Evolutionary conservation across 1,140 invertebrate genomes (phyloP), one percentile per base, ranked within the genome.

Genomic region (Pomacea maculata): DNA sequence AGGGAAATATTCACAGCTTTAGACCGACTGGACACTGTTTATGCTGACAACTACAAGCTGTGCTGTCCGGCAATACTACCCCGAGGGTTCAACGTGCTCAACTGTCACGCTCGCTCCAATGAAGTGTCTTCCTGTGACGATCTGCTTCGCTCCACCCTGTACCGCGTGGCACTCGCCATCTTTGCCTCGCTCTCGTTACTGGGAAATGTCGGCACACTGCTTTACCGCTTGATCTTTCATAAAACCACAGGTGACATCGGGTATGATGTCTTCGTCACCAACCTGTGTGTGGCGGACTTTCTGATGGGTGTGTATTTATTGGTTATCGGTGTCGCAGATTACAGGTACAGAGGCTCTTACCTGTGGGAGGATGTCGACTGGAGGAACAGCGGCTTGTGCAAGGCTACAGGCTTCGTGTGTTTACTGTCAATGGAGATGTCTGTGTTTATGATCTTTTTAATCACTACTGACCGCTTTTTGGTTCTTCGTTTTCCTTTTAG

Each of bases 271-370:
- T 86, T 87, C n/a, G 83, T 88, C 25, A 75, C 84, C 6, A 87
- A 88, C 82, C 73, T 89, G 21, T 83, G 80, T 21, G 29, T 87
- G 29, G 83, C 87, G 52, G 87, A 89, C 78, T 83, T 88, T 29
- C 70, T 87, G 15, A 89, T 89, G 88, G 88, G 88, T 0, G 25
- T 89, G 11, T 89, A 89, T 71, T 63, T 89, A 45, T 68, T 86
- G 6, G 85, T 89, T 15, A 86, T 89, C 52, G 87, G 84, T 17
- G 57, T 82, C 12, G 85, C 85, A 2, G 88, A 89, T 70, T 64
- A 77, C 11, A 68, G 76, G 34, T 88, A 83, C 76, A 78, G 83
- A 54, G 85, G 85, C 11, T 61, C 63, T 15, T 89, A 88, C 70
- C 75, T 85, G 15, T 80, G 78, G 57, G 34, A 86, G 45, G 87